A percentile compares a stretch with the other conserved stretches of the same genome.
Conservation (phyloP, 1,140 invertebrate species). For the Heliconius hewitsoni region DNA sequence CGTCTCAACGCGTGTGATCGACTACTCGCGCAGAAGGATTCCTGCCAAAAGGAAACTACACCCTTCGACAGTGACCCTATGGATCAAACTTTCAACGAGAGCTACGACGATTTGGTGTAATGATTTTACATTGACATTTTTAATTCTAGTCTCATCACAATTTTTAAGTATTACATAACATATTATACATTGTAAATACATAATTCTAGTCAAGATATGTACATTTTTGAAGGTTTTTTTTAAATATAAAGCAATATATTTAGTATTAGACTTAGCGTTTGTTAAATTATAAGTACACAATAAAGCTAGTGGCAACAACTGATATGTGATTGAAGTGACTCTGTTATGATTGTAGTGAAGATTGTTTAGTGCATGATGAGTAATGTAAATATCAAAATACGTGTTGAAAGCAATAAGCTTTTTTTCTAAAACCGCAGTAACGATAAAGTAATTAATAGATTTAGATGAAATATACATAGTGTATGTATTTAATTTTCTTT, state of each 20-base stretch:
- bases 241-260: background rate
- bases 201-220: constrained; percentile 21
- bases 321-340: background rate
- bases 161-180: constrained; percentile 33
- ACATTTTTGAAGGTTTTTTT: background rate
- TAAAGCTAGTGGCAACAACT: background rate
- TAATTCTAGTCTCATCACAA: background rate
- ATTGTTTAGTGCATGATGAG: background rate
- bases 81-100: constrained; percentile 62
- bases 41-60: constrained; percentile 49
- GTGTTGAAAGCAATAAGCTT: constrained; percentile 75
- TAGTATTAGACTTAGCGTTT: background rate
- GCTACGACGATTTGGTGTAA: constrained; percentile 67
- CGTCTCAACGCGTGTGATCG: constrained; percentile 74
- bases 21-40: constrained; percentile 69
- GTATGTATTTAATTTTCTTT: too few species aligned
- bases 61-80: constrained; percentile 62
- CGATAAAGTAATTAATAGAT: constrained; percentile 18
- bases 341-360: background rate
- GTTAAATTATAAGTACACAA: background rate
- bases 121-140: background rate
- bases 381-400: constrained; percentile 46
- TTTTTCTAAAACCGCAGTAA: constrained; percentile 4
- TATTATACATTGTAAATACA: constrained; percentile 37
- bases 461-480: too few species aligned